Evolutionary conservation across 2,797 vertebrate genomes (phyloP).

Genomic region (Vultur gryphus): DNA sequence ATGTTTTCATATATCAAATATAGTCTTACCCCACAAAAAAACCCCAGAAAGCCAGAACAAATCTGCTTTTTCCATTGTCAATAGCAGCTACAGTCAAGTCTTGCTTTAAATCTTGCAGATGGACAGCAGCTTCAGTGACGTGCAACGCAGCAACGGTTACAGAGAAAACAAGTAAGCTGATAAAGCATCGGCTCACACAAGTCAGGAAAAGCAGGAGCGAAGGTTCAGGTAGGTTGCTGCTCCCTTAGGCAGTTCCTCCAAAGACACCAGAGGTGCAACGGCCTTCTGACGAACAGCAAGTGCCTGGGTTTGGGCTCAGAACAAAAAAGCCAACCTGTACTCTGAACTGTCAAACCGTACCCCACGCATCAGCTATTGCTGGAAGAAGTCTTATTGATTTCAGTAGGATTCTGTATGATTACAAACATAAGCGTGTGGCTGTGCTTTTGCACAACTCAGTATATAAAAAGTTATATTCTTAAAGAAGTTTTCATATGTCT

Average conservation of each 20-base stretch:
- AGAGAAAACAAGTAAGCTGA: not conserved
- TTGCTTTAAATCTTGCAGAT: not conserved
- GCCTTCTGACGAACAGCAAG: not conserved
- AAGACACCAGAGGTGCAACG: not conserved
- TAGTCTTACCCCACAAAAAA: not conserved
- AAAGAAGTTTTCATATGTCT: not conserved
- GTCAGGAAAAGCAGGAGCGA: not conserved
- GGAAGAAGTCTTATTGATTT: not conserved
- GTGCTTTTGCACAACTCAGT: not conserved
- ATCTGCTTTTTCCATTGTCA: not conserved
- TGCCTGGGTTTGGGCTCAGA: not conserved
- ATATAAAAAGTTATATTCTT: not conserved
- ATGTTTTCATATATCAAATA: not conserved
- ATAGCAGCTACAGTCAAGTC: not conserved
- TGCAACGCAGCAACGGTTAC: not conserved
- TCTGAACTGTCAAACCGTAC: not conserved
- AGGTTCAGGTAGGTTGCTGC: not conserved
- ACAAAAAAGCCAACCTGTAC: not conserved
- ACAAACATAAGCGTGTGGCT: not conserved
- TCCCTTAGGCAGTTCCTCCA: not conserved
- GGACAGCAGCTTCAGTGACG: not conserved
- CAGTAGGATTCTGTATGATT: not conserved
- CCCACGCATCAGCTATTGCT: fast-evolving
- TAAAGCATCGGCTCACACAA: not conserved
- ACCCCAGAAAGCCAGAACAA: not conserved